Evolutionary conservation across 2,113 vertebrate genomes (phyloP).

Genomic region (Oncorhynchus mykiss): DNA sequence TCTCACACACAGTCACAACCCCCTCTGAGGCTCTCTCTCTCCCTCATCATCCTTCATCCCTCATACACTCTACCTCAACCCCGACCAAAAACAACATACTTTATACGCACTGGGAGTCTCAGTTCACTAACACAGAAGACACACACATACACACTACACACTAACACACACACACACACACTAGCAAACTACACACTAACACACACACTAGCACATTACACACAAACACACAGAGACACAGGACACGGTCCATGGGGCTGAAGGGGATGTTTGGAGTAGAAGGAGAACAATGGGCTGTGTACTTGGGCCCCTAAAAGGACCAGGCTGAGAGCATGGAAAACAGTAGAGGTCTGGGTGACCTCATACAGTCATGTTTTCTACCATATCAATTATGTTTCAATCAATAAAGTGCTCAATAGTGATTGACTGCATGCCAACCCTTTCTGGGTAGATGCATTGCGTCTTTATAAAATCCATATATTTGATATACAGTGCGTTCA

Average conservation of each 20-base stretch:
- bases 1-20: slow-evolving; percentile 22
- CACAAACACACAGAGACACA: slow-evolving; percentile 30
- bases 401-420: neutral
- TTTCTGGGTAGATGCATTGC: neutral
- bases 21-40: neutral
- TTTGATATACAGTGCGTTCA: neutral
- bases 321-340: neutral
- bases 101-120: neutral
- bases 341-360: neutral
- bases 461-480: neutral
- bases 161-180: neutral
- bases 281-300: slow-evolving; percentile 53
- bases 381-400: neutral
- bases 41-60: neutral
- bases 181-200: no score
- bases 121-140: neutral
- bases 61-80: neutral
- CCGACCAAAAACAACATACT: neutral
- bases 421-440: neutral
- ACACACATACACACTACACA: neutral
- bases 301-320: neutral
- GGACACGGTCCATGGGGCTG: slow-evolving; percentile 34
- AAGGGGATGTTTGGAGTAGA: slow-evolving; percentile 48
- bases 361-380: no score
- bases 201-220: neutral